These are phyloP conservation scores for Microhierax caerulescens DNA, from an alignment of 2,797 vertebrate species.

Conservation along the genomic window DNA sequence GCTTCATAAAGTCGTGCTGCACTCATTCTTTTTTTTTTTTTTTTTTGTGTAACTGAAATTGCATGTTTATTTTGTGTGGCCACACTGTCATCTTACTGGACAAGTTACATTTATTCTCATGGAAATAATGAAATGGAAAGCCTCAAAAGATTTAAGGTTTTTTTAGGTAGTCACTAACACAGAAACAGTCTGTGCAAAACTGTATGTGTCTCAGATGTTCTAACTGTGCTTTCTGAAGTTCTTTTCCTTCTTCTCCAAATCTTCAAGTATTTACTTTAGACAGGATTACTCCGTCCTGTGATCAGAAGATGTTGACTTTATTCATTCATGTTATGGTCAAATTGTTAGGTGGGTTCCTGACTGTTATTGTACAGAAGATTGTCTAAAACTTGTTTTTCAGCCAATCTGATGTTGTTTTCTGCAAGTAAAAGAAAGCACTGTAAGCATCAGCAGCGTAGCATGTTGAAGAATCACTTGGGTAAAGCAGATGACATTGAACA, in stretches of 20 bases:
- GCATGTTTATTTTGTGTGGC: not conserved
- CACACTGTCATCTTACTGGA: not conserved
- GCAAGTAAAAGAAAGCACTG: not conserved
- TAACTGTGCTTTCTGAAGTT: not conserved
- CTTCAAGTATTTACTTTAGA: not conserved
- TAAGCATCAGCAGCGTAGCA: not conserved
- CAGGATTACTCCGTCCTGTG: not conserved
- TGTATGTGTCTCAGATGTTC: not conserved
- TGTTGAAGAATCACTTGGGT: not conserved
- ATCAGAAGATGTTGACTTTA: not conserved
- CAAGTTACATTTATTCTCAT: not conserved
- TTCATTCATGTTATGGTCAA: not conserved
- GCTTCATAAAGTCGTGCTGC: not conserved
- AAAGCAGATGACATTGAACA: not conserved
- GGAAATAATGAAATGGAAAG: not conserved
- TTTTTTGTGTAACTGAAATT: not conserved
- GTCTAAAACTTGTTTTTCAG: not conserved
- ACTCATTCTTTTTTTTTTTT: not conserved
- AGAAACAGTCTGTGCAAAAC: not conserved
- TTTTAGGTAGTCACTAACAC: not conserved
- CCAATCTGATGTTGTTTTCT: not conserved
- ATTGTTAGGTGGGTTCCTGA: not conserved
- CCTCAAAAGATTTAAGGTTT: not conserved
- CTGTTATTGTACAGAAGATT: not conserved
- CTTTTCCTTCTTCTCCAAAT: not conserved